These are phyloP conservation scores for Drosophila melanosoma DNA, from an alignment of 2,888 invertebrate genomes.

Conservation along the genomic window DNA sequence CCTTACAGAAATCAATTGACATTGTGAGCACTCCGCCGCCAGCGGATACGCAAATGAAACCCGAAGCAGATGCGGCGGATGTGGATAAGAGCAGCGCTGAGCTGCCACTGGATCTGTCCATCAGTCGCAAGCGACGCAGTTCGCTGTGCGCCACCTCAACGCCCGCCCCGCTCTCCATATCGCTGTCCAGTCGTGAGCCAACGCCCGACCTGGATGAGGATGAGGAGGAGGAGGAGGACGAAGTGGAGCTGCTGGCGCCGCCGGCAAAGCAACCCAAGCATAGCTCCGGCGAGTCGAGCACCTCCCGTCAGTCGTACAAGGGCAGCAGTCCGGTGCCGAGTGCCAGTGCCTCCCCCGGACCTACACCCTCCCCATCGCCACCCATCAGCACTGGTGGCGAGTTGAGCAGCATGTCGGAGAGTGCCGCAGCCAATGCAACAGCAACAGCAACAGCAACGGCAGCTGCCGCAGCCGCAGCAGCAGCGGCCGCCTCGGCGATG, in stretches of 20 bases:
- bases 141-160: conserved; percentile 39
- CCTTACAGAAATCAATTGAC: conserved; percentile 82
- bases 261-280: conserved; percentile 48
- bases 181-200: conserved; percentile 24
- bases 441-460: conserved; percentile 83
- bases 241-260: conserved; percentile 37
- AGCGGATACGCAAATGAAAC: conserved; percentile 56
- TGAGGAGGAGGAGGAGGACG: conserved; percentile 22
- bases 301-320: conserved; percentile 72
- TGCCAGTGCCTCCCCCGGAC: conserved; percentile 80
- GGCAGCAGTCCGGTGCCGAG: conserved; percentile 83
- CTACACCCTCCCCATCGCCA: conserved; percentile 85
- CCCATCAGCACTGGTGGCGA: conserved; percentile 77
- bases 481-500: conserved; percentile 84
- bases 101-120: conserved; percentile 91
- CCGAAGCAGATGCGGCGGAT: conserved; percentile 30
- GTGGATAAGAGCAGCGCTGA: conserved; percentile 85
- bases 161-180: conserved; percentile 24
- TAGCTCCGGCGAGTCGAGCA: conserved; percentile 59
- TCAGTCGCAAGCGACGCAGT: conserved; percentile 86
- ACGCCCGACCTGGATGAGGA: conserved; percentile 47
- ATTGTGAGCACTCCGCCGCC: conserved; percentile 82
- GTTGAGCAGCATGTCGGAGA: conserved; percentile 73
- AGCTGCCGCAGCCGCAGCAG: conserved; percentile 84
- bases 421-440: conserved; percentile 75